A percentile compares a stretch with the other conserved stretches of the same genome.
phyloP scores from a whole-genome alignment of 1,140 invertebrate genomes.

The Helicoverpa zea region DNA sequence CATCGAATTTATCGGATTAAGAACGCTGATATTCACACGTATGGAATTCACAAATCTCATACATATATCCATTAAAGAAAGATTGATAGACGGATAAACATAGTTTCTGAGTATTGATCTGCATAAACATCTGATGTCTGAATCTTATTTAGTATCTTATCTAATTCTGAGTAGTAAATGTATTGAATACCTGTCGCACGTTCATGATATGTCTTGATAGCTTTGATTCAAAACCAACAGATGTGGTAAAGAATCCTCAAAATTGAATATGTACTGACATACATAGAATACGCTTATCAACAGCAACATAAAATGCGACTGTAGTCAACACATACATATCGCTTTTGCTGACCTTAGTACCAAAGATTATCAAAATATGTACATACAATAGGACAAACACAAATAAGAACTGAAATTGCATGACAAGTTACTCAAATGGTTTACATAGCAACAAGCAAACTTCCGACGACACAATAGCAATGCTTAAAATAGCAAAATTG shows the following conservation, averaged over 20 bases:
- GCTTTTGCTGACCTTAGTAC: too few species aligned
- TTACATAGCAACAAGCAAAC: too few species aligned
- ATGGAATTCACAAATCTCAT: not conserved
- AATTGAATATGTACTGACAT: too few species aligned
- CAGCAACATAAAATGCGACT: too few species aligned
- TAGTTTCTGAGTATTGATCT: not conserved
- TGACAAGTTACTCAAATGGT: too few species aligned
- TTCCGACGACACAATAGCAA: too few species aligned
- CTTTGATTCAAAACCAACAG: not conserved
- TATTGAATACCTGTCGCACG: not conserved
- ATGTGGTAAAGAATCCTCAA: not conserved
- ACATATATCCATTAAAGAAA: not conserved
- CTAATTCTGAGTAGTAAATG: not conserved
- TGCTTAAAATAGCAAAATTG: too few species aligned
- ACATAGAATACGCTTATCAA: too few species aligned
- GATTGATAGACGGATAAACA: not conserved
- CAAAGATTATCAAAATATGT: too few species aligned
- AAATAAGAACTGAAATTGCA: too few species aligned
- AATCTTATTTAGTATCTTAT: slow-evolving; percentile 10
- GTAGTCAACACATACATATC: too few species aligned
- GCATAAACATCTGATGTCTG: not conserved
- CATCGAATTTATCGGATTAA: slow-evolving; percentile 19
- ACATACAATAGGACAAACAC: too few species aligned
- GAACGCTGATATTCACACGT: not conserved
- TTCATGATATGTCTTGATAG: not conserved